These are phyloP conservation scores for Nipponia nippon DNA, from an alignment of 2,113 vertebrate genomes.

Conservation along the genomic window DNA sequence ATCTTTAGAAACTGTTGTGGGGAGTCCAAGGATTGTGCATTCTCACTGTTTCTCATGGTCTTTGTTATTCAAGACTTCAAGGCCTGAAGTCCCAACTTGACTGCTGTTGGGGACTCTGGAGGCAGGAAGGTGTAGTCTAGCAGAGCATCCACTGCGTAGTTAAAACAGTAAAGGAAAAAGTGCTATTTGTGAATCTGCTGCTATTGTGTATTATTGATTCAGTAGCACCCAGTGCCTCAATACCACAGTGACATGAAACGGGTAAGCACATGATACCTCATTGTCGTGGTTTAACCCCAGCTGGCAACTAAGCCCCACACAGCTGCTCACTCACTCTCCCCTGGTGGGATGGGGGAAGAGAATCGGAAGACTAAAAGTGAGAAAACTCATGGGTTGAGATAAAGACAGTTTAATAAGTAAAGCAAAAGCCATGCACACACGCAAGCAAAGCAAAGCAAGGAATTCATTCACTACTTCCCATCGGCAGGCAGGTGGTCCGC, in stretches of 20 bases:
- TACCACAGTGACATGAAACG: neutral
- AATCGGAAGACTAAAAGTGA: no score
- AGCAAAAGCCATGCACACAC: no score
- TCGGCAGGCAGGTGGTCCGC: no score
- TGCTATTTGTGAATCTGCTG: neutral
- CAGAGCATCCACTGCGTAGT: neutral
- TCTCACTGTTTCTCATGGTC: neutral
- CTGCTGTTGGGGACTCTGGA: neutral
- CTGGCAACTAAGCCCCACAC: no score
- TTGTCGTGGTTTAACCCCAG: neutral
- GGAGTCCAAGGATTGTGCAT: no score
- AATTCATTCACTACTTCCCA: no score
- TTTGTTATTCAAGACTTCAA: neutral
- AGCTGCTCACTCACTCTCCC: no score
- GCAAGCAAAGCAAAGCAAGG: no score
- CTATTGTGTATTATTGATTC: neutral
- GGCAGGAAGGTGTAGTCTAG: neutral
- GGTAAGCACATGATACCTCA: neutral
- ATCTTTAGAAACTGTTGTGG: neutral
- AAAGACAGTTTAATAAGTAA: no score
- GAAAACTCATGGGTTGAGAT: no score
- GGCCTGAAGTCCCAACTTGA: neutral
- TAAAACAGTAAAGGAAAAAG: neutral
- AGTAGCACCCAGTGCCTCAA: neutral
- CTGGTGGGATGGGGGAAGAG: no score